A percentile compares a stretch with the other conserved stretches of the same genome.
Evolutionary conservation across 35 echinoderm and acorn worm genomes (phyloP).

Genomic region (Heliocidaris tuberculata): DNA sequence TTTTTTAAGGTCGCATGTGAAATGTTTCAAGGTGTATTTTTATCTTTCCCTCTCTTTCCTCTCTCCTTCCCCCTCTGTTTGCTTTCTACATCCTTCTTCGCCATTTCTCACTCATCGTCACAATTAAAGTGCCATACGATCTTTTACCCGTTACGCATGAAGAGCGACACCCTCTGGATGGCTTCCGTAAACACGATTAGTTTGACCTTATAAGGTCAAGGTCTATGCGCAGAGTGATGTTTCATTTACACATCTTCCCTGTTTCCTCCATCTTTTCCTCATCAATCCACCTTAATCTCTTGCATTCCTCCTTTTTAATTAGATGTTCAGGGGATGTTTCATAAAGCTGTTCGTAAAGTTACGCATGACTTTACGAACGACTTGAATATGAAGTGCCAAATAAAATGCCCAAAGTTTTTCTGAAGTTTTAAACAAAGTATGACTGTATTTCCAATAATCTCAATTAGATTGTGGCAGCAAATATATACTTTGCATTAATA

Average conservation of each 20-base stretch:
- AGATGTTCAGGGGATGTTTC: background rate
- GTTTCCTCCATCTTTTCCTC: background rate
- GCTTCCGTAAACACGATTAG: background rate
- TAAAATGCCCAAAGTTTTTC: no score
- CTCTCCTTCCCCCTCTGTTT: background rate
- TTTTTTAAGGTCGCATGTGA: background rate
- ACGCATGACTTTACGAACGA: no score
- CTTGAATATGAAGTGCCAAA: no score
- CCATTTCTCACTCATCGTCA: background rate
- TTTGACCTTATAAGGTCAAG: constrained; percentile 6
- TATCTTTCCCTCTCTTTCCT: background rate
- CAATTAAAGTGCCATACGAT: background rate
- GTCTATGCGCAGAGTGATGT: background rate
- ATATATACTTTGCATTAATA: no score
- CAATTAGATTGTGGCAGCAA: no score
- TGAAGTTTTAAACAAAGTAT: no score
- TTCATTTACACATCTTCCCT: background rate
- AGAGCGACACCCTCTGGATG: background rate
- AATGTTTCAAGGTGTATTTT: background rate
- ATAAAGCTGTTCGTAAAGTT: no score
- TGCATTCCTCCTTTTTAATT: background rate
- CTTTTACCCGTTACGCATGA: background rate
- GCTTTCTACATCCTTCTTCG: background rate
- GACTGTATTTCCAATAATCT: no score
- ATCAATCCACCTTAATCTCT: background rate